Conservation (phyloP, 2,888 invertebrate genomes). For the Microctonus hyperodae region DNA sequence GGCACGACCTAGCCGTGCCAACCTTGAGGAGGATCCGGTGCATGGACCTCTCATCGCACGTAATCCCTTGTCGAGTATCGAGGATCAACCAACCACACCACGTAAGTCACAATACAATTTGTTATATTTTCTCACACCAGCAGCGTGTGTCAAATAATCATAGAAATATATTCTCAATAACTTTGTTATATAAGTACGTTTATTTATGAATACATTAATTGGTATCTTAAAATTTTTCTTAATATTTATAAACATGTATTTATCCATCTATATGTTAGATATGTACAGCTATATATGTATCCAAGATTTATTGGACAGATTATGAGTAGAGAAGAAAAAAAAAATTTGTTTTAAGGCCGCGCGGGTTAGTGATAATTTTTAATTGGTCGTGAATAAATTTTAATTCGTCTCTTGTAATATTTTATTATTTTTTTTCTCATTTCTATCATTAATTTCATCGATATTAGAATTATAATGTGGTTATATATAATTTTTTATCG, state of each 20-base stretch:
- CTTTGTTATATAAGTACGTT: background rate
- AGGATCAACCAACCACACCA: conserved; percentile 44
- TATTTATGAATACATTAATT: background rate
- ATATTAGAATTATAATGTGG: conserved; percentile 1
- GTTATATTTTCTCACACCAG: conserved; percentile 2
- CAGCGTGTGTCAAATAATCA: background rate
- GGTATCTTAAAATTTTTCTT: background rate
- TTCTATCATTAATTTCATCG: conserved; percentile 2
- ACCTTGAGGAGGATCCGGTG: conserved; percentile 62
- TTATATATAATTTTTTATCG: conserved; percentile 6
- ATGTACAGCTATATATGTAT: background rate
- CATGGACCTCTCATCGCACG: conserved; percentile 53
- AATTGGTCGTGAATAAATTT: conserved; percentile 3
- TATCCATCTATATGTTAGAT: background rate
- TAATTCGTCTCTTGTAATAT: background rate
- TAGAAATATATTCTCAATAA: background rate
- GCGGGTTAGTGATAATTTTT: conserved; percentile 4
- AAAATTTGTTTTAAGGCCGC: background rate
- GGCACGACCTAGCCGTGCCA: conserved; percentile 62
- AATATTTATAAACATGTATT: background rate
- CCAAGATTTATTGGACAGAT: background rate
- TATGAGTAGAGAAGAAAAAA: background rate
- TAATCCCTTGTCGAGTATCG: conserved; percentile 52
- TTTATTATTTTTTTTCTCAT: background rate
- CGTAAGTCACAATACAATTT: conserved; percentile 49